phyloP scores from a whole-genome alignment of 2,888 invertebrate genomes.

The Ethmia dodecea region DNA sequence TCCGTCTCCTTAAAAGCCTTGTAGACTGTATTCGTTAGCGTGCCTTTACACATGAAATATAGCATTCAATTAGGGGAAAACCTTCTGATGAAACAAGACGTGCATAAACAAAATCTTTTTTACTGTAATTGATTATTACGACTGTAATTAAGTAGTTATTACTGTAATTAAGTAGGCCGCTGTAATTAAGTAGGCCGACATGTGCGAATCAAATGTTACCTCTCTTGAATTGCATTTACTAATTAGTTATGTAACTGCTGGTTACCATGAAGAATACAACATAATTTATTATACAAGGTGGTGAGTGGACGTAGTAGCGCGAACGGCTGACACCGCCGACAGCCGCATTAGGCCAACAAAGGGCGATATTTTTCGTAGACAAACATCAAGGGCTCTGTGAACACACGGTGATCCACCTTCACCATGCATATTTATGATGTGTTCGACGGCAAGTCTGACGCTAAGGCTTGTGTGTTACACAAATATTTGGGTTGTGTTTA shows the following conservation, averaged over 20 bases:
- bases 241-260: too few relatives aligned
- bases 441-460: slow-evolving; percentile 60
- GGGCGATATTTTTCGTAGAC: slow-evolving; percentile 68
- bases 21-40: slow-evolving; percentile 61
- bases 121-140: too few relatives aligned
- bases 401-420: slow-evolving; percentile 58
- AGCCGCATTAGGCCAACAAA: slow-evolving; percentile 58
- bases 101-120: too few relatives aligned
- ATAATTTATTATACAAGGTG: slow-evolving; percentile 17
- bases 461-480: slow-evolving; percentile 47
- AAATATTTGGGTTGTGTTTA: slow-evolving; percentile 56
- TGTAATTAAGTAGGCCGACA: too few relatives aligned
- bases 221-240: too few relatives aligned
- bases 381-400: slow-evolving; percentile 59
- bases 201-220: too few relatives aligned
- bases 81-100: too few relatives aligned
- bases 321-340: slow-evolving; percentile 32
- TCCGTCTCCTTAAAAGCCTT: slow-evolving; percentile 67
- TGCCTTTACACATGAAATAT: slow-evolving; percentile 44
- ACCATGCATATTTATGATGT: slow-evolving; percentile 71
- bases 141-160: too few relatives aligned
- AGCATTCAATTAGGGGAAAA: too few relatives aligned
- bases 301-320: slow-evolving; percentile 23
- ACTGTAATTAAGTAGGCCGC: too few relatives aligned
- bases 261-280: too few relatives aligned